These are phyloP conservation scores for Clarias platycephalus DNA, from an alignment of 2,797 vertebrate species.

Conservation along the genomic window DNA sequence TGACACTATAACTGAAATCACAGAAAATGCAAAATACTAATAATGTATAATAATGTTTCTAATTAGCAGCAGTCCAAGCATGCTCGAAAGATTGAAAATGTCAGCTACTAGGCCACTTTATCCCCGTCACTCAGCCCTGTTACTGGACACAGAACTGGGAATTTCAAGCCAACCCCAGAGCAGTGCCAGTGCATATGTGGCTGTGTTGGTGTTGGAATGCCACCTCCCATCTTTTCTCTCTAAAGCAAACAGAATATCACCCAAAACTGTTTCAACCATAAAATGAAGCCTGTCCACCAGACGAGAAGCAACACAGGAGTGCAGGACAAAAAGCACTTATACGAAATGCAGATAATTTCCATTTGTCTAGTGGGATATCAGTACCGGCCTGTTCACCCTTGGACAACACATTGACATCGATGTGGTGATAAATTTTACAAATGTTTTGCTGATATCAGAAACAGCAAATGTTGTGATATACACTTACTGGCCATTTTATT, in stretches of 20 bases:
- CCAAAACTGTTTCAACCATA: background rate
- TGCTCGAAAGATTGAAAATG: background rate
- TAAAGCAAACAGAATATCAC: constrained; percentile 62
- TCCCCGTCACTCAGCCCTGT: background rate
- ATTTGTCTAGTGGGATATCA: background rate
- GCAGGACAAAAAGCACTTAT: background rate
- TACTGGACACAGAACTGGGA: background rate
- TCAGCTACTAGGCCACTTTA: background rate
- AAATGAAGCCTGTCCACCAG: constrained; percentile 3
- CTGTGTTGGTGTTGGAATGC: constrained; percentile 67
- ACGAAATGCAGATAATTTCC: background rate
- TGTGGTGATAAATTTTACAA: background rate
- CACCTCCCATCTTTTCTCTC: constrained; percentile 53
- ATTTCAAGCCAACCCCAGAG: constrained; percentile 4
- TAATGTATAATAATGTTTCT: constrained; percentile 15
- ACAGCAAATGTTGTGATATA: background rate
- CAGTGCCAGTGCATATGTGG: constrained; percentile 37
- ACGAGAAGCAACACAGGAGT: background rate
- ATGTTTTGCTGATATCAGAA: background rate
- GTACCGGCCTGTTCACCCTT: background rate
- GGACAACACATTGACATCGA: background rate
- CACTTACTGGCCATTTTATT: background rate
- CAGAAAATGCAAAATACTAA: constrained; percentile 12
- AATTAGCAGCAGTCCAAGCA: constrained; percentile 9
- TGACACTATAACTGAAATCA: background rate